Evolutionary conservation across 1,140 invertebrate genomes (phyloP), one percentile per base, ranked within the genome.

Genomic region (Brachionus sp.): DNA sequence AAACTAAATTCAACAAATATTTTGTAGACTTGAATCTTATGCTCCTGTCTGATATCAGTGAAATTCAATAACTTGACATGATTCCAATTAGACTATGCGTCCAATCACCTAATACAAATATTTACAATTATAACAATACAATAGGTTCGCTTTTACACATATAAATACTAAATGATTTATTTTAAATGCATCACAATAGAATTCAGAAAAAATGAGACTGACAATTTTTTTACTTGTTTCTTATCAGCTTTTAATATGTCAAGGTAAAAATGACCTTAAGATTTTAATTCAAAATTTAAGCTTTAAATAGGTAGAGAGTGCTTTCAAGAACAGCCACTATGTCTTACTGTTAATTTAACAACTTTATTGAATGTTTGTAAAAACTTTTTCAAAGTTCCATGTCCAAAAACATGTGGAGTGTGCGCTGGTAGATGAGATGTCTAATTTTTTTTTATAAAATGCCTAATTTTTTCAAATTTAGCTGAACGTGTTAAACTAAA

Each of bases 371-470:
- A 37, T 57, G 77, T 80, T 33, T 80, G 77, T 19, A 80, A 35
- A 44, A 42, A 62, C 25, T 80, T 80, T 66, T 80, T 80, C 39
- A 57, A 53, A 62, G 50, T 80, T 23, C 77, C 77, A 62, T 80
- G 77, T 66, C 77, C 77, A 9, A 50, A 66, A n/a, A 80, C 50
- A 13, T 80, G 77, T 62, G 77, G 77, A 42, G 62, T 66, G 3
- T 80, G 77, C 13, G 50, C 77, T 12, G 29, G 75, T 78, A 78
- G 39, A 13, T 53, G 19, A 53, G 19, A 53, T 33, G 13, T 0
- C 35, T 35, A 12, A 10, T 75, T 19, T 7, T 16, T 42, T 5
- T n/a, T 3, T 29, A 19, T 2, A 16, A 6, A 19, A 19, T 7
- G 9, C n/a, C 19, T 16, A 13, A 19, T 53, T 77, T 77, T 10